Evolutionary conservation across 2,113 vertebrate genomes (phyloP).

Genomic region (Opisthocomus hoazin): DNA sequence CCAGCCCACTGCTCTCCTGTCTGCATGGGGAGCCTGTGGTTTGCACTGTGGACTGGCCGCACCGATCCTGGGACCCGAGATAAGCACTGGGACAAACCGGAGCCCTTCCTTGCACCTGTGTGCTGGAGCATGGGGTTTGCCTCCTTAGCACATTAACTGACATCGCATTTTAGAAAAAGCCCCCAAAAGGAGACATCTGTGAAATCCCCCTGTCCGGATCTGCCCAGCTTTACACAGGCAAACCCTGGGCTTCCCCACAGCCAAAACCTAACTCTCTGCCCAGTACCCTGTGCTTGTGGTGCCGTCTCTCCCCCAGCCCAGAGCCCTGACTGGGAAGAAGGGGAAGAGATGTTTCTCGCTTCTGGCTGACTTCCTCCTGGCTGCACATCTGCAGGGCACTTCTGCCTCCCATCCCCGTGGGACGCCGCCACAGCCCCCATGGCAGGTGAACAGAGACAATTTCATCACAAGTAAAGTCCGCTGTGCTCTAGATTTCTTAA

Average conservation of each 20-base stretch:
- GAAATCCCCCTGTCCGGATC: background rate
- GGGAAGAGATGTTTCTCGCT: conserved; percentile 11
- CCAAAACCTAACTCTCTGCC: background rate
- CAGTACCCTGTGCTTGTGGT: background rate
- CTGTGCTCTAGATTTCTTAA: conserved; percentile 38
- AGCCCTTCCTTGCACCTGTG: background rate
- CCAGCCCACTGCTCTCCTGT: background rate
- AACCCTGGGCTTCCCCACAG: background rate
- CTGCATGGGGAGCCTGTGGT: background rate
- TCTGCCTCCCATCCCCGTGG: background rate
- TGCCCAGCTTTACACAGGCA: background rate
- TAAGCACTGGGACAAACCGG: accelerated
- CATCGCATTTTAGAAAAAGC: background rate
- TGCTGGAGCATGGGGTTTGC: background rate
- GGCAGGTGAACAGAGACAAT: conserved; percentile 28
- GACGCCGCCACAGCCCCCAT: background rate
- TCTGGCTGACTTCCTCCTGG: background rate
- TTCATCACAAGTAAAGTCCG: conserved; percentile 16
- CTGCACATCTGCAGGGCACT: conserved; percentile 1
- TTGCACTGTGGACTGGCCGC: background rate
- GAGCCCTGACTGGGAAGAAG: background rate
- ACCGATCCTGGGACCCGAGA: background rate
- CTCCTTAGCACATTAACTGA: background rate
- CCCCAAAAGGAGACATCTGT: background rate
- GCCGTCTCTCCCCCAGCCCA: background rate